Evolutionary conservation across 2,888 invertebrate genomes (phyloP), one percentile per base, ranked within the genome.

Genomic region (Drosophila bunnanda): DNA sequence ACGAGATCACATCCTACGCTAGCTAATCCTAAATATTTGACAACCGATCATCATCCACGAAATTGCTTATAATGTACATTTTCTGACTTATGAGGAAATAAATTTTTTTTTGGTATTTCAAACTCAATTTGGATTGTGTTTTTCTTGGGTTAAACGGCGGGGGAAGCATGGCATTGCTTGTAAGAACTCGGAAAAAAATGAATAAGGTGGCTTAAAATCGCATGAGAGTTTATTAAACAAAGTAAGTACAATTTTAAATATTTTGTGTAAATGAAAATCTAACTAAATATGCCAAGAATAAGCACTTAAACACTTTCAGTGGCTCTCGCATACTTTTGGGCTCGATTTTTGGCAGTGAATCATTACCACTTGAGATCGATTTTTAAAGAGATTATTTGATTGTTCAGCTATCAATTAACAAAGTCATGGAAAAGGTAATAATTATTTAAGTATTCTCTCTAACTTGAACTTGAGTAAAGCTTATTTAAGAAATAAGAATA

Each of bases 101-200:
- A 85, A 50, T 61, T 80, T 85, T 85, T 73, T 80, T 81, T 81
- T 78, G 80, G 80, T 82, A 82, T 80, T 84, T 80, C 82, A 65
- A 82, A 84, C 82, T 79, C 62, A 81, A 67, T 28, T 1, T 1
- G 13, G 25, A 10, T 12, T 20, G 7, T 3, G 28, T 58, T 62
- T 64, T 36, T n/a, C 32, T 36, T 34, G 41, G 22, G 25, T 25
- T 25, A 25, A 25, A 25, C n/a, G n/a, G n/a, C n/a, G n/a, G n/a
- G 25, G 25, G 25, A 25, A 2, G 25, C 25, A 9, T 10, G 1
- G 17, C 39, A 17, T 34, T 34, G 34, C 13, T 34, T 34, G 6
- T 34, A 13, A 4, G 12, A 34, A 13, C 13, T 13, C 4, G 13
- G 4, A 34, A 13, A 36, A 15, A 15, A 13, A 15, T 36, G 15